These are phyloP conservation scores for Mormyrops attenuatus DNA, from an alignment of 2,797 vertebrate genomes.

Conservation along the genomic window DNA sequence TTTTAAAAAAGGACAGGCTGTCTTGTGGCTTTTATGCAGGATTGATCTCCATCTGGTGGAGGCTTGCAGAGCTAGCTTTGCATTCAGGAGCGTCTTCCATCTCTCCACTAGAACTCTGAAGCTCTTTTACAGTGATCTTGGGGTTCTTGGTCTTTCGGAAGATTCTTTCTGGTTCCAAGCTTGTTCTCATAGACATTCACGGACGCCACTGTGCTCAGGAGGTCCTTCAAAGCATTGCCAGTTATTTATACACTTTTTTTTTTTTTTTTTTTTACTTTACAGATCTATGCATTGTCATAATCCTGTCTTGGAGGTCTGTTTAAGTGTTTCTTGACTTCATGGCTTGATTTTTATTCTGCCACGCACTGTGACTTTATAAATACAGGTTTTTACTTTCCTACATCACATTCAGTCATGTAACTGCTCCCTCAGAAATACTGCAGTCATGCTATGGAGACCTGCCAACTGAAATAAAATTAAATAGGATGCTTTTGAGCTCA, in stretches of 20 bases:
- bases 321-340: neutral
- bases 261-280: neutral
- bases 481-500: neutral
- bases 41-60: neutral
- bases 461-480: neutral
- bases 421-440: neutral
- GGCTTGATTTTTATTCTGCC: neutral
- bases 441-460: neutral
- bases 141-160: neutral
- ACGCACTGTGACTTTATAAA: neutral
- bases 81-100: neutral
- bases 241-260: neutral
- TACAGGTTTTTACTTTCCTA: neutral
- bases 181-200: neutral
- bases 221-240: neutral
- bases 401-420: neutral
- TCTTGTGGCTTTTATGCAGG: neutral
- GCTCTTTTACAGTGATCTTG: neutral
- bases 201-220: neutral
- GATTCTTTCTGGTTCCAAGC: neutral
- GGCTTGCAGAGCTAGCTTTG: too few species aligned
- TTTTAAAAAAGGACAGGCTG: neutral
- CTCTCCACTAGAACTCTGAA: neutral
- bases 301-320: neutral
- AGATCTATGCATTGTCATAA: neutral